Base-by-base conservation (phyloP, 1,140 invertebrate genomes). In the Apis dorsata region DNA sequence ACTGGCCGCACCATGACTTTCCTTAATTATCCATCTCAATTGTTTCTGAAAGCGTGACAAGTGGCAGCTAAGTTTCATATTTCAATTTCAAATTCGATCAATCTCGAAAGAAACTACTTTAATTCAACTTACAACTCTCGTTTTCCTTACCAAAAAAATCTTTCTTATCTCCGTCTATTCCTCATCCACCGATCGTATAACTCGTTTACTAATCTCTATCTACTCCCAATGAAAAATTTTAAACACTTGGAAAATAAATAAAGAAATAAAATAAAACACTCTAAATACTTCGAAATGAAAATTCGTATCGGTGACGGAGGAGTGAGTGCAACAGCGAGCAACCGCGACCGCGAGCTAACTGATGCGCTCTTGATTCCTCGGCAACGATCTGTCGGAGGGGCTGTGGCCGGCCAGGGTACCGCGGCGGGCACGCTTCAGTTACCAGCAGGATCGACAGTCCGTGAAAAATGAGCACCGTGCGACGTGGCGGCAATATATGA, bases 391-490 rank as follows among this genome's bases (percentile, higher is more conserved):
- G 87, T 87, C 88, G 89, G 91, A 90, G 89, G 34, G 34, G 34
- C 34, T 44, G 34, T 44, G 34, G 74, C 89, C 88, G 87, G 66
- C 84, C 84, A 60, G 77, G 86, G 88, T 90, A 91, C 88, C 85
- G 84, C 83, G 88, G 78, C 86, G 81, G 68, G 84, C 86, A 94
- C 91, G 93, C 93, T 93, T 93, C 91, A 94, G 93, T 94, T 93
- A 90, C 90, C 89, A 86, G 86, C 90, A 90, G 92, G 93, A 94
- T 94, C 91, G 93, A 81, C 92, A 91, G 93, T 92, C 93, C 92
- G 91, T 93, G 89, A 92, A 93, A 94, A 94, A 94, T 93, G 90
- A 92, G 90, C 88, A 80, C 76, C 87, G 85, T 80, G 79, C 60
- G 86, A 79, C 68, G 68, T 78, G 75, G 82, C 78, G 84, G 84